Percentiles rank a stretch among this genome's conserved stretches.
Conservation (phyloP, 2,797 vertebrate species). For the Schizothorax lantsangensis region DNA sequence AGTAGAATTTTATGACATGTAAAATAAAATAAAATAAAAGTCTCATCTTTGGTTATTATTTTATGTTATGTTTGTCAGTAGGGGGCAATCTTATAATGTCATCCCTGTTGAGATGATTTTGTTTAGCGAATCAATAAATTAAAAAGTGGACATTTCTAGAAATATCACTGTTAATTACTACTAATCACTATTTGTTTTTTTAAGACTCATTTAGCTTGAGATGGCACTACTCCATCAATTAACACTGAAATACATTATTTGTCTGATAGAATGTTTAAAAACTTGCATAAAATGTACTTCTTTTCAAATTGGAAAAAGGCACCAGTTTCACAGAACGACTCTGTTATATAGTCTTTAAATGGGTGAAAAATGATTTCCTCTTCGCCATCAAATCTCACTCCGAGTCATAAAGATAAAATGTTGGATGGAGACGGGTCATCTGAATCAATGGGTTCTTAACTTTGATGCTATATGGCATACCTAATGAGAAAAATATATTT, state of each 20-base stretch:
- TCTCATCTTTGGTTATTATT: neutral
- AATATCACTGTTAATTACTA: too few relatives aligned
- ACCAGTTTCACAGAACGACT: neutral
- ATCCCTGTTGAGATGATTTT: neutral
- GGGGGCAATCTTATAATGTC: neutral
- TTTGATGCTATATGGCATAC: constrained; percentile 72
- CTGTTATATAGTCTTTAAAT: constrained; percentile 37
- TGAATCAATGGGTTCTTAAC: constrained; percentile 70
- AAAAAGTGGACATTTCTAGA: constrained; percentile 1
- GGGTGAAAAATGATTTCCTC: constrained; percentile 38
- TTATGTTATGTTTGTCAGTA: neutral
- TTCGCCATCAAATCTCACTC: constrained; percentile 46
- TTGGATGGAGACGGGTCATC: constrained; percentile 48
- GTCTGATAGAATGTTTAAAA: neutral
- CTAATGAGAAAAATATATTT: constrained; percentile 75
- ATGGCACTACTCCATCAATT: neutral
- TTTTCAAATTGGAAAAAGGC: constrained; percentile 1
- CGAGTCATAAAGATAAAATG: constrained; percentile 54
- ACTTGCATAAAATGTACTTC: neutral
- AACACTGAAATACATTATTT: neutral
- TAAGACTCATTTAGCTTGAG: neutral
- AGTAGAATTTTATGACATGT: too few relatives aligned
- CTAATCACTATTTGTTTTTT: neutral
- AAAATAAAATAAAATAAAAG: neutral
- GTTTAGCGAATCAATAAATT: too few relatives aligned